phyloP scores from a whole-genome alignment of 2,113 vertebrate species.

The Pampusana beccarii region DNA sequence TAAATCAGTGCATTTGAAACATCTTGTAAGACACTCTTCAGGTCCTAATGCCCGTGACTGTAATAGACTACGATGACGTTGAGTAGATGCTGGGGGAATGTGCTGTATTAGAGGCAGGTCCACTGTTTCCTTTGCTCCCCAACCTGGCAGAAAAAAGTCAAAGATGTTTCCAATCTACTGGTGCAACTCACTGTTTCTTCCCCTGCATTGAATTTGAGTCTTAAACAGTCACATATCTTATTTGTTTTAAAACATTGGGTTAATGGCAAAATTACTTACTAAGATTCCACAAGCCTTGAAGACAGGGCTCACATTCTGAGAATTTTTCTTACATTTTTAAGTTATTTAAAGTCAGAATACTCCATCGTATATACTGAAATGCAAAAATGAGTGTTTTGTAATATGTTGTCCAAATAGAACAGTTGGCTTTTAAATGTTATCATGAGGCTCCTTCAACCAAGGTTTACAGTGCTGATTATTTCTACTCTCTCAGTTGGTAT shows the following conservation, averaged over 20 bases:
- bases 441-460: not conserved
- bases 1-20: not conserved
- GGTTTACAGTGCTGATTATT: not conserved
- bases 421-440: not conserved
- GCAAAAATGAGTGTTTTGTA: not conserved
- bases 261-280: not conserved
- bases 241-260: not conserved
- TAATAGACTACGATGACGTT: rapidly evolving
- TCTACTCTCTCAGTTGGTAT: not conserved
- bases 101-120: not conserved
- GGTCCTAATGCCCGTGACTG: not conserved
- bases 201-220: not conserved
- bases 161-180: not conserved
- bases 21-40: not conserved
- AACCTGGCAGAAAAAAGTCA: not conserved
- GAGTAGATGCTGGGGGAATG: not conserved
- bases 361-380: not conserved
- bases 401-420: not conserved
- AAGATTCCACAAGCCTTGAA: not conserved
- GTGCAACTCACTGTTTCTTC: not conserved
- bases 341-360: not conserved
- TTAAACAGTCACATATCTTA: not conserved
- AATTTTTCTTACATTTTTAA: not conserved
- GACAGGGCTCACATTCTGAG: not conserved
- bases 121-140: not conserved